Evolutionary conservation across 2,797 vertebrate genomes (phyloP), one percentile per base, ranked within the genome.

Genomic region (Centropyge bicolor): DNA sequence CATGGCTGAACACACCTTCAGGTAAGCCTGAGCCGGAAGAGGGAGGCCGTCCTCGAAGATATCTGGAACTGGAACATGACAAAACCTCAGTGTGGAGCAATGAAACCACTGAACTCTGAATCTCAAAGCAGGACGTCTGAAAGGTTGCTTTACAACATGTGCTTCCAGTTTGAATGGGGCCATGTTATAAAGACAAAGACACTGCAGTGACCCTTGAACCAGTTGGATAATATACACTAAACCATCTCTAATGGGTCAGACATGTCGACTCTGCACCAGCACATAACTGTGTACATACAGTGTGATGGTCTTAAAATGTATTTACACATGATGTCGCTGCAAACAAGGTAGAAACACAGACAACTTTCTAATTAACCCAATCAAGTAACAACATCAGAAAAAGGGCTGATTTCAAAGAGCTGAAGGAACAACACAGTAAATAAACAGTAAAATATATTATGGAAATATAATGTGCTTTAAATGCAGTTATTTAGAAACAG

Each of bases 21-120:
- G 78, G 76, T 96, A 96, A 0, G 95, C 95, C 91, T 96, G 95
- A 57, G 95, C 95, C 1, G 96, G 95, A 46, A 90, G 90, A 45
- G 95, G 93, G 16, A 96, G 88, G 36, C 88, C 43, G 4, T 96
- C 96, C 55, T 96, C 95, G 6, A 96, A 96, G 46, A 96, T 92
- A 86, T 95, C 96, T 91, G 93, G 76, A 81, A 91, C 88, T 91
- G 73, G 6, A 80, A 74, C 38, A 43, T 80, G 59, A 68, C 1
- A 57, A 49, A 75, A 19, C 6, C 4, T 52, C 6, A 59, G 38
- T 24, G 16, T 51, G 12, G 46, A 56, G 16, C 24, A 35, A 31
- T 35, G 10, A 31, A 46, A 56, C 12, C 24, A 27, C 20, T 40
- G 45, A n/a, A 7, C 17, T 46, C 11, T 55, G 24, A 31, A 27